Evolutionary conservation across 2,888 invertebrate genomes (phyloP).

Genomic region (Aquatica leii): DNA sequence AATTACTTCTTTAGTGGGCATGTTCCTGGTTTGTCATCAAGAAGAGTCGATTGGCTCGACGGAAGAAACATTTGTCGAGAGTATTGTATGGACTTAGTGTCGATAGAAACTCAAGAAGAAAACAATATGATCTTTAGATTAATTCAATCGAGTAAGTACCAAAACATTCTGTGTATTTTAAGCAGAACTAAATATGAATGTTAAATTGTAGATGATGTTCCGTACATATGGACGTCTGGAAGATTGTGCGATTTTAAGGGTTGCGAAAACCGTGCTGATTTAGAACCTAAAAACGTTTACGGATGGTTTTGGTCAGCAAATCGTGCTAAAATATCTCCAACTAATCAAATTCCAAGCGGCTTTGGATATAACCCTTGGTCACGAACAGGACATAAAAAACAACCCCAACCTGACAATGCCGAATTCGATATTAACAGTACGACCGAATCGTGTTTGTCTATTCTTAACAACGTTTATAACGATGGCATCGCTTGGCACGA

Average conservation of each 20-base stretch:
- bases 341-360: constrained; percentile 75
- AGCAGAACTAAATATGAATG: neutral
- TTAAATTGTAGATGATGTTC: constrained; percentile 74
- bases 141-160: constrained; percentile 79
- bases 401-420: constrained; percentile 88
- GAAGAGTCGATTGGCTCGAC: constrained; percentile 89
- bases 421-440: constrained; percentile 91
- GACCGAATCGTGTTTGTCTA: constrained; percentile 84
- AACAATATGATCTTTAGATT: constrained; percentile 89
- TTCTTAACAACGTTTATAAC: constrained; percentile 91
- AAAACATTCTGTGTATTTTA: neutral
- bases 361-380: constrained; percentile 92
- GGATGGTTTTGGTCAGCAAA: constrained; percentile 96
- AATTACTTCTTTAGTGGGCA: constrained; percentile 90
- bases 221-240: constrained; percentile 94
- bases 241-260: constrained; percentile 94
- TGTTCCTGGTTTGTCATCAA: constrained; percentile 78
- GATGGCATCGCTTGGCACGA: constrained; percentile 95
- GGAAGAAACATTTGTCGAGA: constrained; percentile 90
- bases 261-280: constrained; percentile 84
- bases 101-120: constrained; percentile 88
- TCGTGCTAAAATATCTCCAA: constrained; percentile 85
- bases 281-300: constrained; percentile 84
- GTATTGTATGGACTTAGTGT: constrained; percentile 93
- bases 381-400: constrained; percentile 89